Evolutionary conservation across 1,140 invertebrate genomes (phyloP), one percentile per base, ranked within the genome.

Genomic region (Xylocopa sonorina): DNA sequence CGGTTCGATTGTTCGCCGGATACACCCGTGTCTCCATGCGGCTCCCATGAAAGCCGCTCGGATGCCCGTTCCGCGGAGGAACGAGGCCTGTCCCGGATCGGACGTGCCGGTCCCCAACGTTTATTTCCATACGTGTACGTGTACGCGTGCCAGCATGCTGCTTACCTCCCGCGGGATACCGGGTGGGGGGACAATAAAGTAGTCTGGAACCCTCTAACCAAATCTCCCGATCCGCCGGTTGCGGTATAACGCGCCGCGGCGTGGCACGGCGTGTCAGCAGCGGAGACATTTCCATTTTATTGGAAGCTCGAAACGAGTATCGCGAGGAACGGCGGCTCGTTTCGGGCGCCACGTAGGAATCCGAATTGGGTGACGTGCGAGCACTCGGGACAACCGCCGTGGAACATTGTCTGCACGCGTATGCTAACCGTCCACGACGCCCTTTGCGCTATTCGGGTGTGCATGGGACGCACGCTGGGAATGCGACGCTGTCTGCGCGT

Each of bases 261-360:
- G 46, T 3, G 46, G 29, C 64, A 12, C 29, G 57, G 68, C 71
- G 48, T 88, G 88, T 87, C 87, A 88, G 73, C 85, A 81, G 62
- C 67, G 58, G 80, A 88, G 83, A 90, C 88, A 92, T 92, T 92
- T 92, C 88, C 91, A 91, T 91, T 92, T 92, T 92, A 92, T 92
- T 92, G 90, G 90, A 91, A 87, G 86, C 82, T 48, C 32, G 80
- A 69, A 90, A 89, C 82, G 89, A 77, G 84, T 86, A 82, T 86
- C 84, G 82, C 76, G 53, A 43, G 82, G 69, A 73, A 87, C 83
- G 82, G 80, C 58, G 80, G 64, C 76, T 82, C 80, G 75, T 64
- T 71, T 53, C 78, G 48, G 3, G 38, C 43, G 41, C 53, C 76
- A 80, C 72, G 51, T 62, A 62, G 90, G 85, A 91, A 90, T 91